Percentiles rank a stretch among this genome's conserved stretches.
Evolutionary conservation across 2,888 invertebrate species (phyloP).

Genomic region (Galeopsomyia nigrocyanea): DNA sequence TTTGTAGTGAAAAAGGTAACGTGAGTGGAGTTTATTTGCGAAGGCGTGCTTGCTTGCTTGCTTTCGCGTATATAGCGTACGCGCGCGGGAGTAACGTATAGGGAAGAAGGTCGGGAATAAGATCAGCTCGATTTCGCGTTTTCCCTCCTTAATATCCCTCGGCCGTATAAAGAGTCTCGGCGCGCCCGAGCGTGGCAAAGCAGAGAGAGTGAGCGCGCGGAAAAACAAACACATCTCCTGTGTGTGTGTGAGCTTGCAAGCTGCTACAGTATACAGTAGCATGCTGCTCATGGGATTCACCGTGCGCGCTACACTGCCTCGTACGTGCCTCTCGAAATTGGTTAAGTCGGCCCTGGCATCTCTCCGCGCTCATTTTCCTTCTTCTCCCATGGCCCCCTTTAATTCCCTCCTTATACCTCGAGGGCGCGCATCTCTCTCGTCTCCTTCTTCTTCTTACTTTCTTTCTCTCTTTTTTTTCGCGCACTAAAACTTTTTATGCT

Average conservation of each 20-base stretch:
- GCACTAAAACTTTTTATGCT: constrained; percentile 41
- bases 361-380: constrained; percentile 36
- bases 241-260: background rate
- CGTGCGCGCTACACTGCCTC: constrained; percentile 32
- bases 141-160: constrained; percentile 45
- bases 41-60: constrained; percentile 6
- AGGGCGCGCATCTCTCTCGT: constrained; percentile 34
- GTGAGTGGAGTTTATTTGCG: constrained; percentile 33
- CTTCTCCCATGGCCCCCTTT: constrained; percentile 41
- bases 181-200: constrained; percentile 42
- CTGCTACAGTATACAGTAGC: background rate
- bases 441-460: constrained; percentile 5
- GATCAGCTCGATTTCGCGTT: constrained; percentile 46
- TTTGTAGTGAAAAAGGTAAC: constrained; percentile 1
- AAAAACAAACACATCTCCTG: constrained; percentile 47
- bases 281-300: constrained; percentile 45
- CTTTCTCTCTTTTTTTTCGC: constrained; percentile 8
- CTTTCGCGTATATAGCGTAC: background rate
- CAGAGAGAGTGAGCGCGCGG: constrained; percentile 27
- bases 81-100: background rate
- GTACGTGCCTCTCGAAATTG: constrained; percentile 59
- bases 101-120: constrained; percentile 26
- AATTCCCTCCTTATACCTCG: constrained; percentile 41
- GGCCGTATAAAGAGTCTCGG: constrained; percentile 42
- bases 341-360: constrained; percentile 59